A percentile compares a stretch with the other conserved stretches of the same genome.
Evolutionary conservation across 2,113 vertebrate genomes (phyloP).

Genomic region (Etheostoma cragini): DNA sequence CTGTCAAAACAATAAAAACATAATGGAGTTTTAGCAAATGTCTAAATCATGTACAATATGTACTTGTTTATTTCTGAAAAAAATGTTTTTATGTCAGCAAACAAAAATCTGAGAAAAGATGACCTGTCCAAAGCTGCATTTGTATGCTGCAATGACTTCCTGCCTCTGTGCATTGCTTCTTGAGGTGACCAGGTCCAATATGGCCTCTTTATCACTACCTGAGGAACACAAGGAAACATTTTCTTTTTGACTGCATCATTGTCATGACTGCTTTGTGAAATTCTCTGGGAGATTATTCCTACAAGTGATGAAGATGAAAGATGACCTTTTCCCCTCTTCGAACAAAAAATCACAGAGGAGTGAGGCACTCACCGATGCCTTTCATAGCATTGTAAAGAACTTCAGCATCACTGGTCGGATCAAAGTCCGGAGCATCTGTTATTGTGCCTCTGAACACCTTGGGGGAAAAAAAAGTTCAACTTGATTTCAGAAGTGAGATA

Average conservation of each 20-base stretch:
- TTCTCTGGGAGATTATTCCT: constrained; percentile 1
- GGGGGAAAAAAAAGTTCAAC: constrained; percentile 8
- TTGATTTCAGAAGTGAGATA: neutral
- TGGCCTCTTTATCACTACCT: constrained; percentile 98
- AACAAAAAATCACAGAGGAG: neutral
- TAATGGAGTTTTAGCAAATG: neutral
- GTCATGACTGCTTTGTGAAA: neutral
- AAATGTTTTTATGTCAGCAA: neutral
- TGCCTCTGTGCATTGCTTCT: constrained; percentile 93
- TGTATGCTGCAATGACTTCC: constrained; percentile 90
- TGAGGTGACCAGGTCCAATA: constrained; percentile 92
- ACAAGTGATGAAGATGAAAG: neutral
- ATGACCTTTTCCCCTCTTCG: constrained; percentile 3
- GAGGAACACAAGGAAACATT: constrained; percentile 29
- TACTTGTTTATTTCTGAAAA: neutral
- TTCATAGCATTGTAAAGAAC: constrained; percentile 95
- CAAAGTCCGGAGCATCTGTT: constrained; percentile 87
- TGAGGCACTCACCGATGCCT: constrained; percentile 89
- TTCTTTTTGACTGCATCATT: neutral
- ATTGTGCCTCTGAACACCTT: constrained; percentile 94
- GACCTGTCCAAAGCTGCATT: constrained; percentile 95
- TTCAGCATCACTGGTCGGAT: constrained; percentile 90
- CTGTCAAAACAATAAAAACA: constrained; percentile 70
- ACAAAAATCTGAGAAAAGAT: neutral
- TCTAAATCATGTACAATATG: neutral